phyloP scores from a whole-genome alignment of 2,888 invertebrate genomes.

The Pyrocoelia pectoralis region DNA sequence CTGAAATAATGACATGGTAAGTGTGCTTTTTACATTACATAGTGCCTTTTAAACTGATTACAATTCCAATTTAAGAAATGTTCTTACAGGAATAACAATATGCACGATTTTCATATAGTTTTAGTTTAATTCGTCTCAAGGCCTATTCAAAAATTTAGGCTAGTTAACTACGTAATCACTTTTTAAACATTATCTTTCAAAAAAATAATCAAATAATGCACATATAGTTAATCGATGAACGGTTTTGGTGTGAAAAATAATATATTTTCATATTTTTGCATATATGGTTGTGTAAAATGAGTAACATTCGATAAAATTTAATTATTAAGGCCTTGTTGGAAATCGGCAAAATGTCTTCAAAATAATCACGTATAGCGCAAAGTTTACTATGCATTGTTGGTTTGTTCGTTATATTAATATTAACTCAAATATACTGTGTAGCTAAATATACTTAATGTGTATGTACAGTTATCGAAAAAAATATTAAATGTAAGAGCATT shows the following conservation, averaged over 20 bases:
- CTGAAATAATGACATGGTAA: conserved; percentile 17
- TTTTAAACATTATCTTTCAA: not conserved
- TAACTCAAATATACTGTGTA: conserved; percentile 34
- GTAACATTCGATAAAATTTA: conserved; percentile 9
- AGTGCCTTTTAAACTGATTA: conserved; percentile 30
- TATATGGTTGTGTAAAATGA: conserved; percentile 2
- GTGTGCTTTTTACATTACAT: conserved; percentile 35
- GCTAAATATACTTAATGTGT: conserved; percentile 32
- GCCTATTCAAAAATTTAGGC: conserved; percentile 17
- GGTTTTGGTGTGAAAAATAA: conserved; percentile 4
- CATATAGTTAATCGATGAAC: conserved; percentile 2
- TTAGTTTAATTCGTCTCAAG: conserved; percentile 13
- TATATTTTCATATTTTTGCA: conserved; percentile 27
- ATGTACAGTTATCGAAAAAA: conserved; percentile 21
- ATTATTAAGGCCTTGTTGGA: conserved; percentile 23
- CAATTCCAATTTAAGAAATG: conserved; percentile 27
- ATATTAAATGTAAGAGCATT: not conserved
- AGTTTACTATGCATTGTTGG: conserved; percentile 29
- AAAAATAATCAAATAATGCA: conserved; percentile 3
- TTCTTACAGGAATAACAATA: conserved; percentile 17
- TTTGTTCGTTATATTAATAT: conserved; percentile 13
- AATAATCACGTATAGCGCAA: conserved; percentile 13
- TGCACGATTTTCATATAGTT: conserved; percentile 15
- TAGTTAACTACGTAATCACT: not conserved
- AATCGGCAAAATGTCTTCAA: conserved; percentile 22